Conservation (phyloP, 2,797 vertebrate species). For the Nyctibius grandis region DNA sequence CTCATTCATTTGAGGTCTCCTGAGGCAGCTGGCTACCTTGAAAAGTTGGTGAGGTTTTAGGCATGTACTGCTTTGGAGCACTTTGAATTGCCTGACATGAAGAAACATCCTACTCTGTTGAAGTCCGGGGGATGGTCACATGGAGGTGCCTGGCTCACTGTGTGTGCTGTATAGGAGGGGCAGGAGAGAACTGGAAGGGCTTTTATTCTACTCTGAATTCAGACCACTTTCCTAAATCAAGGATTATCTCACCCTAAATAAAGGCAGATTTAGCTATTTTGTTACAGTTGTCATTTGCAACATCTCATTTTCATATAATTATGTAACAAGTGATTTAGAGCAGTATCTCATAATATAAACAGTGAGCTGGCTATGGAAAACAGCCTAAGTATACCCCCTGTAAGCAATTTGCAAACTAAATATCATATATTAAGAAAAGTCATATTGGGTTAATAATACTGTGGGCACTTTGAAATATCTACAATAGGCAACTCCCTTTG, state of each 20-base stretch:
- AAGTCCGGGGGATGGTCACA: accelerated
- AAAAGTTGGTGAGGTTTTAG: neutral
- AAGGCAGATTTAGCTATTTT: neutral
- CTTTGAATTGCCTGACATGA: neutral
- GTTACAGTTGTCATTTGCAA: neutral
- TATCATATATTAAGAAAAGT: neutral
- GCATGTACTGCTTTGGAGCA: neutral
- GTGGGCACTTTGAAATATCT: neutral
- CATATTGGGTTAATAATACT: neutral
- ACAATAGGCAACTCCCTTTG: neutral
- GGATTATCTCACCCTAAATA: neutral
- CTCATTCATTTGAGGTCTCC: neutral
- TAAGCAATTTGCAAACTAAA: neutral
- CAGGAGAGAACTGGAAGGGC: neutral
- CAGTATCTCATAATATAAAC: neutral
- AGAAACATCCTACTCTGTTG: neutral
- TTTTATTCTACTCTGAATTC: neutral
- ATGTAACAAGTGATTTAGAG: neutral
- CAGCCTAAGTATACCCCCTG: neutral
- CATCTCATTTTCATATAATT: neutral
- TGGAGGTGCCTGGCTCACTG: neutral
- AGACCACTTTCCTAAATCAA: neutral
- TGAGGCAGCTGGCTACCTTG: neutral
- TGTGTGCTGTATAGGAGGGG: neutral
- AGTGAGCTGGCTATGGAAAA: neutral